A percentile compares a stretch with the other conserved stretches of the same genome.
phyloP scores from a whole-genome alignment of 2,888 invertebrate species.

The Netelia fuscicornis region DNA sequence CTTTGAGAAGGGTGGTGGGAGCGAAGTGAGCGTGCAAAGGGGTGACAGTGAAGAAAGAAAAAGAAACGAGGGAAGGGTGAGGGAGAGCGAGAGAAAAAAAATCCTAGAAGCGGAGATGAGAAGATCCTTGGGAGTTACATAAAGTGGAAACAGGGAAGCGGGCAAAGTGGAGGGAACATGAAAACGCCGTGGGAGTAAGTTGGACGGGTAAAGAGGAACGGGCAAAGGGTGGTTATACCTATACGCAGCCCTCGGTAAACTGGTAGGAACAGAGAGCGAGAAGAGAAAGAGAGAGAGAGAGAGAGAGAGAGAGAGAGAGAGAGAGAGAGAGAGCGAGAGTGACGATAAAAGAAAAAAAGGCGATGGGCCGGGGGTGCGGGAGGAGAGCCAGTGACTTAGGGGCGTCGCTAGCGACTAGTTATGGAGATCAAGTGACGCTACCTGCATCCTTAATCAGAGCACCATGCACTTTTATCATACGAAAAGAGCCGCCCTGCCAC shows the following conservation, averaged over 20 bases:
- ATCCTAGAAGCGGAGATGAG: slow-evolving; percentile 43
- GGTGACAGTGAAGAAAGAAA: slow-evolving; percentile 38
- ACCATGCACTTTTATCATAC: slow-evolving; percentile 63
- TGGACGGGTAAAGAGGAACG: slow-evolving; percentile 58
- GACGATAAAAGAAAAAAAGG: slow-evolving; percentile 32
- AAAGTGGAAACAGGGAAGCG: slow-evolving; percentile 64
- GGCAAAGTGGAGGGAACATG: slow-evolving; percentile 65
- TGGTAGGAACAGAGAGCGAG: slow-evolving; percentile 32
- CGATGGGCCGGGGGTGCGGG: neutral
- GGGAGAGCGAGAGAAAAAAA: neutral
- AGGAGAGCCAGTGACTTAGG: slow-evolving; percentile 67
- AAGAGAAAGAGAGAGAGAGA: slow-evolving; percentile 9
- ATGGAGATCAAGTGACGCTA: slow-evolving; percentile 72
- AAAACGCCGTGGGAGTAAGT: slow-evolving; percentile 57
- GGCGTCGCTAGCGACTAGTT: slow-evolving; percentile 72
- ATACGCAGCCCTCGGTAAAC: slow-evolving; percentile 41
- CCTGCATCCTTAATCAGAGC: slow-evolving; percentile 71
- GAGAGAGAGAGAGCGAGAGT: slow-evolving; percentile 1
- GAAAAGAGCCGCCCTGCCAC: slow-evolving; percentile 18
- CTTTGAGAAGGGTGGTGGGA: slow-evolving; percentile 12
- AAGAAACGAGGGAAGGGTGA: slow-evolving; percentile 21
- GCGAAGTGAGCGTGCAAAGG: slow-evolving; percentile 21
- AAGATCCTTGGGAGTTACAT: slow-evolving; percentile 60
- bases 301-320: slow-evolving; percentile 16
- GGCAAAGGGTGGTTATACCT: slow-evolving; percentile 20